These are phyloP conservation scores for Lindbergichthys nudifrons DNA, from an alignment of 2,797 vertebrate species.

Conservation along the genomic window DNA sequence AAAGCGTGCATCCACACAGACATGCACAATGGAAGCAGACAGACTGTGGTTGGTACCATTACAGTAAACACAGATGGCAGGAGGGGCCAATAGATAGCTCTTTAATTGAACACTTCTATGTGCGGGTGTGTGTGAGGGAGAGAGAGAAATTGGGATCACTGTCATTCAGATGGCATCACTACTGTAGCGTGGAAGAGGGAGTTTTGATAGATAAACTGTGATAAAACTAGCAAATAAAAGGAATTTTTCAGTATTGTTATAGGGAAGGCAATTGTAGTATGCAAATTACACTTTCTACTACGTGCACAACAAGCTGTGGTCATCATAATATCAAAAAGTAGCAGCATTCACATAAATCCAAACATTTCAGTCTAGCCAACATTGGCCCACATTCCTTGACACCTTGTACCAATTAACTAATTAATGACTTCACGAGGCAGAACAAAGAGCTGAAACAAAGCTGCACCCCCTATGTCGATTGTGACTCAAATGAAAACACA, in stretches of 20 bases:
- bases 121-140: constrained; percentile 6
- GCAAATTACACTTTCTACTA: too few species aligned
- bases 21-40: constrained; percentile 63
- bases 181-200: background rate
- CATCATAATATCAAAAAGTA: background rate
- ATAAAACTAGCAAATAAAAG: background rate
- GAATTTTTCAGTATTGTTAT: background rate
- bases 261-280: background rate
- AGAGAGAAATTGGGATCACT: constrained; percentile 35
- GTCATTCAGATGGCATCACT: constrained; percentile 36
- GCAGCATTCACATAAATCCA: background rate
- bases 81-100: constrained; percentile 52
- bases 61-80: constrained; percentile 75
- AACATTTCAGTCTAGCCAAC: background rate
- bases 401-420: constrained; percentile 63
- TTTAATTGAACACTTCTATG: constrained; percentile 61
- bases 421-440: constrained; percentile 37
- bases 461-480: background rate
- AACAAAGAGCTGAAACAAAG: background rate
- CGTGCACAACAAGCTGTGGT: background rate
- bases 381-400: background rate
- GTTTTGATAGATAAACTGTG: background rate
- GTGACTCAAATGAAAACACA: constrained; percentile 22
- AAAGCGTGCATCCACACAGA: constrained; percentile 55
- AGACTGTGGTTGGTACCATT: constrained; percentile 79